Conservation (phyloP, 2,113 vertebrate species). For the Engraulis encrasicolus region DNA sequence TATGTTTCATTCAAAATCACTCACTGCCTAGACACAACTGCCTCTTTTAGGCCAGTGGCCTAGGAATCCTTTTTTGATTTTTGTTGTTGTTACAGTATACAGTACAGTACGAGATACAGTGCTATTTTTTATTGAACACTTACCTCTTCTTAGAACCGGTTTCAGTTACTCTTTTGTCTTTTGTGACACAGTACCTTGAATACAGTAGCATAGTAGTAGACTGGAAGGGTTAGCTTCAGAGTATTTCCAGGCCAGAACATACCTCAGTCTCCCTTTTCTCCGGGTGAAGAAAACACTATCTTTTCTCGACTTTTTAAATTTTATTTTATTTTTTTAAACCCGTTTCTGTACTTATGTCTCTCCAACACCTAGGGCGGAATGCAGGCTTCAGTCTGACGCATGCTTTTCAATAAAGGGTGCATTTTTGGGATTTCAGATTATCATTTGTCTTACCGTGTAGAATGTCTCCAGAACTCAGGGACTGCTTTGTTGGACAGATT, state of each 20-base stretch:
- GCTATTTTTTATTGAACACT: not conserved
- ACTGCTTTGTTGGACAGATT: conserved; percentile 29
- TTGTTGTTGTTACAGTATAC: not conserved
- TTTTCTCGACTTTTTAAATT: not conserved
- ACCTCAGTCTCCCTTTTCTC: not conserved
- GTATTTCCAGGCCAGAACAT: not conserved
- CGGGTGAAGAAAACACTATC: not conserved
- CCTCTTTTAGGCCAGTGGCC: not conserved
- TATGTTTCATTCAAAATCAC: not conserved
- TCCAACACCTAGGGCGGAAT: not conserved
- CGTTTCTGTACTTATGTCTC: not conserved
- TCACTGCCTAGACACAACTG: not conserved
- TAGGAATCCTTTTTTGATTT: not conserved
- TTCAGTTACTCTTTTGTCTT: not conserved
- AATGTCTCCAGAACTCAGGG: conserved; percentile 42
- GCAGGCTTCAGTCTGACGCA: not conserved
- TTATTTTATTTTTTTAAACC: not conserved
- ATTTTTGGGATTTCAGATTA: not conserved
- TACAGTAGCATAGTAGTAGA: not conserved
- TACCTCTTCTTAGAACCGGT: conserved; percentile 2
- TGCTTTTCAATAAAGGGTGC: not conserved
- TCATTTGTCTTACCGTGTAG: not conserved
- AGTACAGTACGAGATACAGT: not conserved
- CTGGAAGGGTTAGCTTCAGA: not conserved
- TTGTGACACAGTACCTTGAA: not conserved